Conservation (phyloP, 2,113 vertebrate species). For the Lynx canadensis region DNA sequence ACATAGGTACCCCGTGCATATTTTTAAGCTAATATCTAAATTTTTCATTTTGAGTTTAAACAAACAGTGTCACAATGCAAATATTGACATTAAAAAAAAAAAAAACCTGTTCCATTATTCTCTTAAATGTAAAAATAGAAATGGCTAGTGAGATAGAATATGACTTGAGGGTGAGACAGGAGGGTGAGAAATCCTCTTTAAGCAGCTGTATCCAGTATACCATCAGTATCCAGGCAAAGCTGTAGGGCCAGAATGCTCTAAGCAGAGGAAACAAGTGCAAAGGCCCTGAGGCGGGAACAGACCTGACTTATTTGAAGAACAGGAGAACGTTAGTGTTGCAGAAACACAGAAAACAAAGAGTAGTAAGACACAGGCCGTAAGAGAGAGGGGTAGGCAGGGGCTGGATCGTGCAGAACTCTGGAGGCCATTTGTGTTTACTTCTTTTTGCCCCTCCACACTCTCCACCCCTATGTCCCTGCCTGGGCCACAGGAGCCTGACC, state of each 20-base stretch:
- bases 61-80: not conserved
- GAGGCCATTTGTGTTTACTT: not conserved
- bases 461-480: not conserved
- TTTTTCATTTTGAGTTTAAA: not conserved
- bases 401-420: accelerated
- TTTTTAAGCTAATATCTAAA: not conserved
- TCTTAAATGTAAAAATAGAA: not conserved
- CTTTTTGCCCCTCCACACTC: no score
- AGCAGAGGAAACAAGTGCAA: not conserved
- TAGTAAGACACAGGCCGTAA: not conserved
- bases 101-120: not conserved
- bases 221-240: not conserved
- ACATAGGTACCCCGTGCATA: not conserved
- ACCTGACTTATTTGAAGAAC: not conserved
- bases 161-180: not conserved
- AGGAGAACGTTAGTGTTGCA: not conserved
- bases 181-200: not conserved
- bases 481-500: not conserved
- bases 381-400: not conserved
- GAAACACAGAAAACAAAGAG: not conserved
- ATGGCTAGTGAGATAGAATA: not conserved
- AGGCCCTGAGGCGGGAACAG: not conserved
- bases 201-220: not conserved
- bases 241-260: not conserved
- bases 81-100: not conserved